Conservation (phyloP, 2,888 invertebrate genomes). For the Thera britannica region DNA sequence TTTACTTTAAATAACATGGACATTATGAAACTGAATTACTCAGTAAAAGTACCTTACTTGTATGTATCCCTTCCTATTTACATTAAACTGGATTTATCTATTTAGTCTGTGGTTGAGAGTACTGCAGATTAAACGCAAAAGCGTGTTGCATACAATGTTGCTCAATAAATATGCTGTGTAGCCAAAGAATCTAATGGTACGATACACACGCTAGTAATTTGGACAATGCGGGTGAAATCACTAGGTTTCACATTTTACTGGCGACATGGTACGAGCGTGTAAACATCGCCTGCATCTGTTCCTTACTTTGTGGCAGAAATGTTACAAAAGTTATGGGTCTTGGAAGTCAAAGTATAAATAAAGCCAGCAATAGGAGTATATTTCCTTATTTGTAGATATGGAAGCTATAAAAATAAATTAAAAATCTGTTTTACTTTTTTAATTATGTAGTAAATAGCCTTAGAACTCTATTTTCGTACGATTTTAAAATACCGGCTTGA, state of each 20-base stretch:
- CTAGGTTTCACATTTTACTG: constrained; percentile 19
- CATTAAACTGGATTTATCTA: neutral
- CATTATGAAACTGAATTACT: too few relatives aligned
- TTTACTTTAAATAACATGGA: too few relatives aligned
- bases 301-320: neutral
- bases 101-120: constrained; percentile 24
- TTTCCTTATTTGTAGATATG: too few relatives aligned
- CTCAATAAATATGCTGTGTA: constrained; percentile 26
- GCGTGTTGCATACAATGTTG: constrained; percentile 29
- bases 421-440: too few relatives aligned
- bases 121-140: constrained; percentile 30
- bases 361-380: too few relatives aligned
- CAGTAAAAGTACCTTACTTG: neutral
- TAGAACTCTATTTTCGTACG: too few relatives aligned
- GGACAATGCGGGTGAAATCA: constrained; percentile 26
- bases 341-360: neutral
- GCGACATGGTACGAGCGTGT: constrained; percentile 2
- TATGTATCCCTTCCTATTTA: neutral
- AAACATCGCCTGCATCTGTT: constrained; percentile 14
- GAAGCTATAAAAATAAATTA: too few relatives aligned
- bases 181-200: constrained; percentile 14
- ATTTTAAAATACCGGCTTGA: too few relatives aligned
- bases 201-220: constrained; percentile 26
- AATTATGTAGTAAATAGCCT: too few relatives aligned
- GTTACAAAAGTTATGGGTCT: neutral